phyloP scores from a whole-genome alignment of 2,888 invertebrate genomes.

The Hybos culiciformis region DNA sequence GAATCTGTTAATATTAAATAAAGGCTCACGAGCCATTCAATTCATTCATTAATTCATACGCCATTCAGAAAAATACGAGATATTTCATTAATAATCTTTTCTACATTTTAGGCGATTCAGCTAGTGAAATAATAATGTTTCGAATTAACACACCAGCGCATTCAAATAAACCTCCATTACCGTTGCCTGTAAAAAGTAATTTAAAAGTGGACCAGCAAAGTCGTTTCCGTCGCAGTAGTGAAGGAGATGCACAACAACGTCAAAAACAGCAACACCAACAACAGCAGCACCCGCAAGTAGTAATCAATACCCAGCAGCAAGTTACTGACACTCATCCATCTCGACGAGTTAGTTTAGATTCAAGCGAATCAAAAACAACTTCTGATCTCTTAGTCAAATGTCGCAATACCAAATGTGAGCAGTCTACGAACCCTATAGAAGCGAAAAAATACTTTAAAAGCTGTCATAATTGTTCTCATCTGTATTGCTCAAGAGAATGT shows the following conservation, averaged over 20 bases:
- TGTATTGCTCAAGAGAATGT: conserved; percentile 87
- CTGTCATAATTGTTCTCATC: conserved; percentile 88
- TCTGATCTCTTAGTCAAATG: conserved; percentile 46
- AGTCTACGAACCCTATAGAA: conserved; percentile 54
- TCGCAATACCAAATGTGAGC: conserved; percentile 68
- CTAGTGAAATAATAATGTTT: conserved; percentile 22
- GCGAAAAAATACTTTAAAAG: conserved; percentile 77
- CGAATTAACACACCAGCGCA: conserved; percentile 13
- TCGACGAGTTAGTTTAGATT: conserved; percentile 51
- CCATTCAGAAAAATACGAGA: conserved; percentile 11
- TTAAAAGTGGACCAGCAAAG: conserved; percentile 26
- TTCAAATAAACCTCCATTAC: background rate
- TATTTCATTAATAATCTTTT: conserved; percentile 5
- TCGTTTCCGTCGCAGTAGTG: conserved; percentile 44
- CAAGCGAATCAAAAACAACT: conserved; percentile 34
- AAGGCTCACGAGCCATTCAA: no score
- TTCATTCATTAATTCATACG: no score
- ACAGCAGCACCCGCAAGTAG: conserved; percentile 9
- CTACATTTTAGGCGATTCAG: conserved; percentile 23
- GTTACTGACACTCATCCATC: conserved; percentile 18
- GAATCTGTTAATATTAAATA: no score
- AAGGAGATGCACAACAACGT: conserved; percentile 40
- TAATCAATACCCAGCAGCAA: conserved; percentile 6
- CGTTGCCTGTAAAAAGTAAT: no score
- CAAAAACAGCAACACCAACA: conserved; percentile 15